Base-by-base conservation (phyloP, 2,888 invertebrate genomes). In the Aethes cnicana region DNA sequence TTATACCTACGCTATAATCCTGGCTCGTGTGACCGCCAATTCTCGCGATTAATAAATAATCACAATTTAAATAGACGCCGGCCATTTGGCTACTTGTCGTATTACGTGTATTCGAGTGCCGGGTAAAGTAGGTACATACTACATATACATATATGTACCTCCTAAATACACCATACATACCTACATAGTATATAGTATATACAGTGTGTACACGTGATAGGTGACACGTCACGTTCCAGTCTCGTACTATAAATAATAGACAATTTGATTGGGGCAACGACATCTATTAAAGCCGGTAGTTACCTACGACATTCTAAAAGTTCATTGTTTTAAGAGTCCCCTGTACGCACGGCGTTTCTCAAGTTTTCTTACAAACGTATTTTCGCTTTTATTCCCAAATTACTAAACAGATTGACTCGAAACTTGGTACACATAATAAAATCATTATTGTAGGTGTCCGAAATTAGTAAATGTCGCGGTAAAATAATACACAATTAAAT, bases 81-180 rank as follows among this genome's bases (percentile, higher is more conserved):
- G 61, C 60, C 57, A 72, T 69, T 76, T 75, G 73, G 74, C 74
- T 64, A 67, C 60, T 53, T 58, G 58, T 57, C 62, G 60, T 56
- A 62, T 47, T 57, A 55, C 43, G 44, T 55, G 47, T 58, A 11
- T 30, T 56, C 52, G 33, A 37, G 18, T 39, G 44, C 37, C 44
- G n/a, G n/a, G n/a, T n/a, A n/a, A n/a, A n/a, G n/a, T n/a, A 44
- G 18, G 32, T 32, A 36, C 49, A 8, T 6, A 25, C 16, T 35
- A 35, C 14, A 21, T n/a, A n/a, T n/a, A n/a, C n/a, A n/a, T n/a
- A n/a, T n/a, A n/a, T n/a, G n/a, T n/a, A n/a, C n/a, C n/a, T n/a
- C n/a, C n/a, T n/a, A n/a, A n/a, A n/a, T n/a, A n/a, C n/a, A n/a
- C n/a, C n/a, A n/a, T n/a, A n/a, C n/a, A n/a, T n/a, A n/a, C n/a